A percentile compares a stretch with the other conserved stretches of the same genome.
Evolutionary conservation across 2,113 vertebrate genomes (phyloP).

Genomic region (Paradisaea rubra): DNA sequence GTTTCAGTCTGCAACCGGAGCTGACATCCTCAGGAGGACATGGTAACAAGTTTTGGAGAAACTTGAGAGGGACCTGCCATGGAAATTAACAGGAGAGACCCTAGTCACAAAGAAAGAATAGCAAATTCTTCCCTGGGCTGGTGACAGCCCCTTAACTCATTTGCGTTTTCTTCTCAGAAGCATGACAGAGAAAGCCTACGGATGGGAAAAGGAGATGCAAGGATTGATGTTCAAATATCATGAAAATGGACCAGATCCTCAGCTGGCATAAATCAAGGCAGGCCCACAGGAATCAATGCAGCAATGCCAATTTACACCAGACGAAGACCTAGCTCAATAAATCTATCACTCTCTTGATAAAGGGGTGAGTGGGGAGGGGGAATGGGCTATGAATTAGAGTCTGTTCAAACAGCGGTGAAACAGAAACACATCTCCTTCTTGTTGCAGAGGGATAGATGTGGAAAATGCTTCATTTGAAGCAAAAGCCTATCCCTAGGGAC

Average conservation of each 20-base stretch:
- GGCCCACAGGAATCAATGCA: background rate
- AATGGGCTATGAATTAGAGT: background rate
- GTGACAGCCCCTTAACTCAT: constrained; percentile 23
- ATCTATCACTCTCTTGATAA: background rate
- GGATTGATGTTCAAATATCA: background rate
- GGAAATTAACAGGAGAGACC: constrained; percentile 8
- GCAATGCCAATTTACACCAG: background rate
- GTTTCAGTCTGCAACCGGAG: constrained; percentile 26
- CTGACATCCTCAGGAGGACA: background rate
- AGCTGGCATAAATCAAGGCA: background rate
- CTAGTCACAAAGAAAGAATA: background rate
- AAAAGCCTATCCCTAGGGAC: background rate
- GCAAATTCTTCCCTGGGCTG: background rate
- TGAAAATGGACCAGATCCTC: constrained; percentile 9
- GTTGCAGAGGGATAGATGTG: background rate
- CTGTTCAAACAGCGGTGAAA: background rate
- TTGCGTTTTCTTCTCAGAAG: constrained; percentile 15
- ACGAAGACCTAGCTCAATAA: background rate
- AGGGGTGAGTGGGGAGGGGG: background rate
- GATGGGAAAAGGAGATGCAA: background rate
- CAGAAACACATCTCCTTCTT: background rate
- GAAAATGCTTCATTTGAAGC: background rate
- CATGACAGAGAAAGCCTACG: background rate
- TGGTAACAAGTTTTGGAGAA: constrained; percentile 28
- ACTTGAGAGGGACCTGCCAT: background rate